Conservation (phyloP, 2,888 invertebrate genomes). For the Eueremaeus valkanovi region DNA sequence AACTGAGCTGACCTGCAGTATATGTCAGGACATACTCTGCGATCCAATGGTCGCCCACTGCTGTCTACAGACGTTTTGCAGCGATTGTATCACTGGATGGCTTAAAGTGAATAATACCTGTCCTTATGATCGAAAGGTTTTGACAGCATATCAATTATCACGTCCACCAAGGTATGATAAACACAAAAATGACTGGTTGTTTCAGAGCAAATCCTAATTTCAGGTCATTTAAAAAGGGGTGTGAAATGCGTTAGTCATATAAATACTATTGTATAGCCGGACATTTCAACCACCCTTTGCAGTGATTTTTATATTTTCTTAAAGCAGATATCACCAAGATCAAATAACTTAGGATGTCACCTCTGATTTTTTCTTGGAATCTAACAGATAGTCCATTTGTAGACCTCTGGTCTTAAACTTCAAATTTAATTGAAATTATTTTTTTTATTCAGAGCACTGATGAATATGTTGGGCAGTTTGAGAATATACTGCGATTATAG, state of each 20-base stretch:
- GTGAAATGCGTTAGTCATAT: too few species aligned
- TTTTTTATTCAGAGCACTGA: not conserved
- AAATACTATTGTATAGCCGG: too few species aligned
- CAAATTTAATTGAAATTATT: not conserved
- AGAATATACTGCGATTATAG: conserved; percentile 4
- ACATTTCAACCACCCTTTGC: too few species aligned
- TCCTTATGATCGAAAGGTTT: conserved; percentile 14
- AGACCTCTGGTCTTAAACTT: too few species aligned
- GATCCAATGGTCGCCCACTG: conserved; percentile 15
- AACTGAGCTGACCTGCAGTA: conserved; percentile 23
- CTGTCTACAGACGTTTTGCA: conserved; percentile 29
- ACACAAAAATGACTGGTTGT: too few species aligned
- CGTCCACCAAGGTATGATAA: conserved; percentile 22
- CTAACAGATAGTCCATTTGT: too few species aligned
- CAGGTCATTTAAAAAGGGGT: too few species aligned
- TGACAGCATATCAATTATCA: not conserved
- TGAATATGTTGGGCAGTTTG: conserved; percentile 22
- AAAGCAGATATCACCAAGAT: too few species aligned
- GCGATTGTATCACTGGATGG: conserved; percentile 23
- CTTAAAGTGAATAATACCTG: not conserved
- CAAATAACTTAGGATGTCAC: too few species aligned
- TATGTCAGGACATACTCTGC: conserved; percentile 27
- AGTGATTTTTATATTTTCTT: too few species aligned
- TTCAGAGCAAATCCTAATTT: too few species aligned
- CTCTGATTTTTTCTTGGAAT: too few species aligned